Conservation (phyloP, 2,113 vertebrate genomes). For the Equus quagga region DNA sequence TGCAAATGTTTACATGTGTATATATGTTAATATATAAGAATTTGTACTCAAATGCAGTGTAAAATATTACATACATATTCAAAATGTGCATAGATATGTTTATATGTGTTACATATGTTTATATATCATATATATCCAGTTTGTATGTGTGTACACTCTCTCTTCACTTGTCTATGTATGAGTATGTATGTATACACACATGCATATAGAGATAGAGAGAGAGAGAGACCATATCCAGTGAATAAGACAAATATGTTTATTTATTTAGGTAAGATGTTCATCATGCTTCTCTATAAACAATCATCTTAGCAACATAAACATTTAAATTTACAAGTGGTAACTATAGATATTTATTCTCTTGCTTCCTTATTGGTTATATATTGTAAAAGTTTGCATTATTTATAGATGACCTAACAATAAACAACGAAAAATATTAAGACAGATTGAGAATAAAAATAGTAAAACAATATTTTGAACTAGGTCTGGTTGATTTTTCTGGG, state of each 20-base stretch:
- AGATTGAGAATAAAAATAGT: neutral
- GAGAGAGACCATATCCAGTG: neutral
- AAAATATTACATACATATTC: neutral
- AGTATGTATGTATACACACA: neutral
- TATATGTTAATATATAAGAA: neutral
- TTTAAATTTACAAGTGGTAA: neutral
- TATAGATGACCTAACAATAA: neutral
- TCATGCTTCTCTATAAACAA: neutral
- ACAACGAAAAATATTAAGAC: neutral
- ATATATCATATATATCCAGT: neutral
- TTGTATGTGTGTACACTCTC: neutral
- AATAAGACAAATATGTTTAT: neutral
- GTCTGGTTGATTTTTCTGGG: neutral
- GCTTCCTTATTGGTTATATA: neutral
- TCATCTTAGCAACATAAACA: neutral
- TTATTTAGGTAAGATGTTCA: neutral
- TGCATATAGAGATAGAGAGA: neutral
- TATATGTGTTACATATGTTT: neutral
- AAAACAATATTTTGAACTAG: neutral
- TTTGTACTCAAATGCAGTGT: neutral
- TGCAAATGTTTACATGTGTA: neutral
- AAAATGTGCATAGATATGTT: neutral
- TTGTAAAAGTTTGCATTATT: neutral
- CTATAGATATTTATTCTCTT: neutral
- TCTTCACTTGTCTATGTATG: neutral